Conservation (phyloP, 2,797 vertebrate species). For the Morelia viridis region DNA sequence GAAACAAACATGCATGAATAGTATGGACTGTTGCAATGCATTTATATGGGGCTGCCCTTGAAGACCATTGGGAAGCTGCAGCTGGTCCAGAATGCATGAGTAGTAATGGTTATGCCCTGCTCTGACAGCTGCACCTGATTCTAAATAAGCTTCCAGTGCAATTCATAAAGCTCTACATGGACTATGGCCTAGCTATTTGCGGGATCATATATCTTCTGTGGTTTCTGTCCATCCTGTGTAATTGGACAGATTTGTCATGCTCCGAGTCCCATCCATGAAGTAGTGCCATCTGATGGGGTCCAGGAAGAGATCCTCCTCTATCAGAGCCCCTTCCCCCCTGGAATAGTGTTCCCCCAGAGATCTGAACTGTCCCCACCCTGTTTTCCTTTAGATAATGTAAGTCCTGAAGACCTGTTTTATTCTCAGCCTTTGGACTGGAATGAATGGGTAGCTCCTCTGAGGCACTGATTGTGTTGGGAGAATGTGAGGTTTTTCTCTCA, state of each 20-base stretch:
- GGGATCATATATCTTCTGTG: neutral
- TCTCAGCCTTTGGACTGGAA: neutral
- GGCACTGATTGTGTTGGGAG: neutral
- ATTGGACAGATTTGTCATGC: neutral
- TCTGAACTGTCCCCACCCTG: neutral
- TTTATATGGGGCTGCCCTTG: neutral
- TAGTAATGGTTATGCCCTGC: neutral
- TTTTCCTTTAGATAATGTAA: neutral
- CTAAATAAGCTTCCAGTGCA: neutral
- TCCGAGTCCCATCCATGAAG: neutral
- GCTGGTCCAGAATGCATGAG: neutral
- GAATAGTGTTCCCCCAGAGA: neutral
- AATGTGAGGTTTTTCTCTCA: neutral
- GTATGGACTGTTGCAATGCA: neutral
- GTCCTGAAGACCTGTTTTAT: neutral
- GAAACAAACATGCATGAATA: neutral
- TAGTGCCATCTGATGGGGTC: neutral
- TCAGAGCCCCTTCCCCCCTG: neutral
- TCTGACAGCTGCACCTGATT: neutral
- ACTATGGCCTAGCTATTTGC: neutral
- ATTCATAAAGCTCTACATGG: neutral
- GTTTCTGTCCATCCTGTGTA: neutral
- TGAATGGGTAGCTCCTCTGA: neutral
- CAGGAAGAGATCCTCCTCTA: neutral
- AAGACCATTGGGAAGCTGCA: neutral